A percentile compares a stretch with the other conserved stretches of the same genome.
Conservation (phyloP, 2,797 vertebrate genomes). For the Peromyscus nudipes region DNA sequence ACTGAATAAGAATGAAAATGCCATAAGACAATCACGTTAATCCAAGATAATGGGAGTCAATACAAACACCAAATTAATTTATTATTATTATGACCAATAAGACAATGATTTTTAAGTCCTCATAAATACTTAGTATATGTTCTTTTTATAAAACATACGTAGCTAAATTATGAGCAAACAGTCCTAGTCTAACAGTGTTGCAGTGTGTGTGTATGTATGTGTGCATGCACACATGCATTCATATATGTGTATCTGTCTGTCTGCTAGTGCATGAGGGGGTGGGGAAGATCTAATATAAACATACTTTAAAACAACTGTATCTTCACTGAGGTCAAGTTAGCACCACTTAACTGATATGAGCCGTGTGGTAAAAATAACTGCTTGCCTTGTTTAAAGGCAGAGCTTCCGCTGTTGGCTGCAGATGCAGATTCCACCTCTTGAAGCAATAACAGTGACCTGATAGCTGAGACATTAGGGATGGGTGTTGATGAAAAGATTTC, state of each 20-base stretch:
- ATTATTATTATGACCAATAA: not conserved
- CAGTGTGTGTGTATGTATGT: not conserved
- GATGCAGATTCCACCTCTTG: slow-evolving; percentile 55
- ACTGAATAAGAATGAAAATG: slow-evolving; percentile 13
- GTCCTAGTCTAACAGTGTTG: not conserved
- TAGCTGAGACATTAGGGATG: slow-evolving; percentile 78
- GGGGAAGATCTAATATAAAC: slow-evolving; percentile 67
- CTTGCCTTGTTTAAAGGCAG: slow-evolving; percentile 78
- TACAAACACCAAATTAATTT: not conserved
- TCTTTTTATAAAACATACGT: not conserved
- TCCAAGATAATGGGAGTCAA: not conserved
- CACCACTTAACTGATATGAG: slow-evolving; percentile 62
- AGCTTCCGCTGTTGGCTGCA: slow-evolving; percentile 69
- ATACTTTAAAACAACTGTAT: slow-evolving; percentile 64
- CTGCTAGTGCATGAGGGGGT: not conserved
- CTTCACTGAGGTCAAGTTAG: slow-evolving; percentile 75
- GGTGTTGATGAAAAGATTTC: slow-evolving; percentile 86
- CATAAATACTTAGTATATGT: not conserved
- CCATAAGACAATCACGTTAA: slow-evolving; percentile 7
- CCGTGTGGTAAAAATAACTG: slow-evolving; percentile 74
- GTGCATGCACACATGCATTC: not conserved
- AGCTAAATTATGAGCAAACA: not conserved
- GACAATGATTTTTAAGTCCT: not conserved
- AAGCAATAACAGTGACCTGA: slow-evolving; percentile 78
- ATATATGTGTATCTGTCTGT: not conserved